These are phyloP conservation scores for Betta splendens DNA, from an alignment of 2,797 vertebrate genomes.

Conservation along the genomic window DNA sequence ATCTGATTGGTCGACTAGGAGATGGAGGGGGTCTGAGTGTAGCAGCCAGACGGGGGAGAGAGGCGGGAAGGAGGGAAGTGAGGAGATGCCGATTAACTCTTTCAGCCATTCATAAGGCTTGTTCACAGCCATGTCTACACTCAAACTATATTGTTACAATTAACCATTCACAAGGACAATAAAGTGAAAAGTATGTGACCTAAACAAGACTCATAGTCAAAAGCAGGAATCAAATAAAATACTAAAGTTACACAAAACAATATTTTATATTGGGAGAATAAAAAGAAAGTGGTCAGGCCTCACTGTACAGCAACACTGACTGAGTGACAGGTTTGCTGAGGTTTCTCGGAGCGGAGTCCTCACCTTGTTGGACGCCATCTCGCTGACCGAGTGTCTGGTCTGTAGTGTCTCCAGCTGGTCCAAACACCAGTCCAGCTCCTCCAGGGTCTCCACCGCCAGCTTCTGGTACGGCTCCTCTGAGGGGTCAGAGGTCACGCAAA, in stretches of 20 bases:
- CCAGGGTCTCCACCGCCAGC: constrained; percentile 88
- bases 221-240: background rate
- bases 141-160: background rate
- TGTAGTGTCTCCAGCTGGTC: constrained; percentile 95
- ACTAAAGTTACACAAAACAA: too few species aligned
- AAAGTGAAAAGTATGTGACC: constrained; percentile 1
- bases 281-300: too few species aligned
- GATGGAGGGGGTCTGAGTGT: constrained; percentile 27
- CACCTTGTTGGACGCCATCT: constrained; percentile 98
- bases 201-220: background rate
- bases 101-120: constrained; percentile 46
- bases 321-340: too few species aligned
- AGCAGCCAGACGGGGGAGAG: constrained; percentile 32
- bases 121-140: background rate
- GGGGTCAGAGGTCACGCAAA: constrained; percentile 40
- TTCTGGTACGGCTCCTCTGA: constrained; percentile 90
- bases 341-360: constrained; percentile 30
- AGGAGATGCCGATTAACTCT: constrained; percentile 50
- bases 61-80: constrained; percentile 18
- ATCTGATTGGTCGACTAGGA: constrained; percentile 63
- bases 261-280: too few species aligned
- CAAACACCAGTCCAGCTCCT: constrained; percentile 96
- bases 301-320: too few species aligned
- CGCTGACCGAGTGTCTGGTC: constrained; percentile 90
- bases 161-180: background rate